phyloP scores from a whole-genome alignment of 2,113 vertebrate genomes.

The Microtus ochrogaster region DNA sequence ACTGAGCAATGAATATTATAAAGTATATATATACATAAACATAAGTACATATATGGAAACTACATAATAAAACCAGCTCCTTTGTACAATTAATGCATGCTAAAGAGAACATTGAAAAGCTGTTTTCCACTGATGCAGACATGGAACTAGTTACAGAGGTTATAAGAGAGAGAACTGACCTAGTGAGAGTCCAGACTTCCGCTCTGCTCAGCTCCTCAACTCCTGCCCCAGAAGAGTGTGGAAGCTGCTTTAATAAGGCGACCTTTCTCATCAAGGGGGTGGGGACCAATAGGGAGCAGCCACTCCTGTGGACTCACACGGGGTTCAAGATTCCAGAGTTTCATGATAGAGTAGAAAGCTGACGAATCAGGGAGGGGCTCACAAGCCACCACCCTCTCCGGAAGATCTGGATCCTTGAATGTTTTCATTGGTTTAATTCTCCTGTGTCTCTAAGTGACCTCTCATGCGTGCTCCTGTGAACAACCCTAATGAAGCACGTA shows the following conservation, averaged over 20 bases:
- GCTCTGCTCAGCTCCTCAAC: background rate
- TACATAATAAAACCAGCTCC: background rate
- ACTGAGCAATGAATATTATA: background rate
- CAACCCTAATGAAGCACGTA: no score
- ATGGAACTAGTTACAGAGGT: background rate
- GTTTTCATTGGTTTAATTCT: no score
- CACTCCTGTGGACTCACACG: no score
- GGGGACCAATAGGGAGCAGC: no score
- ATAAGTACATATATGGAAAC: no score
- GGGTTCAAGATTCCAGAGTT: no score
- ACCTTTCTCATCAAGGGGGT: fast-evolving
- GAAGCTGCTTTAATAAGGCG: background rate
- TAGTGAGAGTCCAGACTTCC: background rate
- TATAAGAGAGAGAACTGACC: background rate
- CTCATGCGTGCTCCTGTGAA: no score
- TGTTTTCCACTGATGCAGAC: background rate
- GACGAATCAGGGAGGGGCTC: no score
- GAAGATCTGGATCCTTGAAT: background rate
- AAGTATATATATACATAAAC: no score
- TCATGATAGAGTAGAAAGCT: no score
- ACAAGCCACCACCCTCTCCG: no score
- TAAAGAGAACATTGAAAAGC: background rate
- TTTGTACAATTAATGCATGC: background rate
- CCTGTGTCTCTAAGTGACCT: no score
- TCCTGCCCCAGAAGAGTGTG: background rate